Conservation (phyloP, 2,113 vertebrate species). For the Chaetodon auriga region DNA sequence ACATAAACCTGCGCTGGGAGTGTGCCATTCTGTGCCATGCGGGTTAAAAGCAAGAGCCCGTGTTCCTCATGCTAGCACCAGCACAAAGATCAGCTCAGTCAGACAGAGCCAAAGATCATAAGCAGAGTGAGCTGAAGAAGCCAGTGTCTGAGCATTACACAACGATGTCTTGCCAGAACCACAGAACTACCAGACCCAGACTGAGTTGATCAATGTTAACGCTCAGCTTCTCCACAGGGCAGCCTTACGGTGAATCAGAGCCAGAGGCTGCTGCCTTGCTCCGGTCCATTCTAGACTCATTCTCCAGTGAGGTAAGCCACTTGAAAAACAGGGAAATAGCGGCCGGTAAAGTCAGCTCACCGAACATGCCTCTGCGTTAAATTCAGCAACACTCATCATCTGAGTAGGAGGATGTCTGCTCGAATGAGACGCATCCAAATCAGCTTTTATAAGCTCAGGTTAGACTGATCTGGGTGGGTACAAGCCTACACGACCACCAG, state of each 20-base stretch:
- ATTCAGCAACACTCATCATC: slow-evolving; percentile 1
- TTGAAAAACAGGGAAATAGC: slow-evolving; percentile 19
- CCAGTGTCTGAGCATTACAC: neutral
- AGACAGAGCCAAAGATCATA: neutral
- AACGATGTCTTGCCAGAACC: neutral
- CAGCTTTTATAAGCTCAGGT: neutral
- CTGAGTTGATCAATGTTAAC: neutral
- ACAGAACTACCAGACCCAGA: neutral
- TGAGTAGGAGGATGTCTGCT: slow-evolving; percentile 8
- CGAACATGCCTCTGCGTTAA: slow-evolving; percentile 1
- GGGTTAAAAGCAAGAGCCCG: neutral
- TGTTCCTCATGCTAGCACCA: neutral
- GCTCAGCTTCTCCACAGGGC: neutral
- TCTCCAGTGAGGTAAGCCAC: slow-evolving; percentile 17
- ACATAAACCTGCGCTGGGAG: neutral
- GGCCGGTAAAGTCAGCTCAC: neutral
- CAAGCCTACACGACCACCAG: neutral
- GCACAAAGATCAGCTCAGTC: neutral
- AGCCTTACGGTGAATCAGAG: neutral
- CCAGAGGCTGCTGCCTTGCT: slow-evolving; percentile 12
- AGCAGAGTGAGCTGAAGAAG: neutral
- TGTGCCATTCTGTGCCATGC: neutral
- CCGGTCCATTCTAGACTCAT: neutral
- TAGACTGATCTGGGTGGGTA: neutral
- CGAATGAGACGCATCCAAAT: neutral